phyloP scores from a whole-genome alignment of 2,113 vertebrate genomes.

The Rhinichthys klamathensis region DNA sequence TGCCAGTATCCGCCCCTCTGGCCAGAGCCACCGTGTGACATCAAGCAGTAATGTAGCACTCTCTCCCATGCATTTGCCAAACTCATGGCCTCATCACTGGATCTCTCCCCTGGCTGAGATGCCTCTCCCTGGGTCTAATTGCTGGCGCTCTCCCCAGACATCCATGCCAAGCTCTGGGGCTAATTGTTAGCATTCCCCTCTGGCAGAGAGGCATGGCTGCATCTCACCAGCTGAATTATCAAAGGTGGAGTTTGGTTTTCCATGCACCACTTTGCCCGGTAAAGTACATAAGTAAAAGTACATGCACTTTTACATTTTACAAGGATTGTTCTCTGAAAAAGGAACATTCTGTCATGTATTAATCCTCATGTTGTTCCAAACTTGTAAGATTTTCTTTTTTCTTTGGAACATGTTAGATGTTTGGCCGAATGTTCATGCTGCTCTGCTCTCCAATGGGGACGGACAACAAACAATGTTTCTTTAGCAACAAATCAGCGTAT shows the following conservation, averaged over 20 bases:
- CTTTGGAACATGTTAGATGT: background rate
- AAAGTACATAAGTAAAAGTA: too few species aligned
- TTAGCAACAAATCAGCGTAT: too few species aligned
- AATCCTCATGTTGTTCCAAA: background rate
- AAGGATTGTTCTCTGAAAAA: background rate
- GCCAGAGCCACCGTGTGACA: constrained; percentile 22
- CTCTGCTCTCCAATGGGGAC: background rate
- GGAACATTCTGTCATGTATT: background rate
- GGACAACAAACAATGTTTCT: too few species aligned
- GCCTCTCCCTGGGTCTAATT: constrained; percentile 44
- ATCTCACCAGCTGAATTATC: constrained; percentile 33
- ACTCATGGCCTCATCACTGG: constrained; percentile 31
- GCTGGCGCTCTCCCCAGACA: constrained; percentile 30
- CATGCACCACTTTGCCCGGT: background rate
- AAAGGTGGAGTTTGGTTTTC: constrained; percentile 33
- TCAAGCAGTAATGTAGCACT: constrained; percentile 39
- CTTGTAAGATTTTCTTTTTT: background rate
- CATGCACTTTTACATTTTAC: background rate
- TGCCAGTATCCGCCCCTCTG: constrained; percentile 29
- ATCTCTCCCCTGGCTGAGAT: constrained; percentile 39
- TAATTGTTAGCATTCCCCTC: constrained; percentile 44
- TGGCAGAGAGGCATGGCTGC: constrained; percentile 32
- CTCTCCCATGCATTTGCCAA: constrained; percentile 18
- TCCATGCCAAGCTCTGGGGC: constrained; percentile 36
- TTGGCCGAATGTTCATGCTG: background rate